Conservation (phyloP, 2,113 vertebrate genomes). For the Oryzias javanicus region DNA sequence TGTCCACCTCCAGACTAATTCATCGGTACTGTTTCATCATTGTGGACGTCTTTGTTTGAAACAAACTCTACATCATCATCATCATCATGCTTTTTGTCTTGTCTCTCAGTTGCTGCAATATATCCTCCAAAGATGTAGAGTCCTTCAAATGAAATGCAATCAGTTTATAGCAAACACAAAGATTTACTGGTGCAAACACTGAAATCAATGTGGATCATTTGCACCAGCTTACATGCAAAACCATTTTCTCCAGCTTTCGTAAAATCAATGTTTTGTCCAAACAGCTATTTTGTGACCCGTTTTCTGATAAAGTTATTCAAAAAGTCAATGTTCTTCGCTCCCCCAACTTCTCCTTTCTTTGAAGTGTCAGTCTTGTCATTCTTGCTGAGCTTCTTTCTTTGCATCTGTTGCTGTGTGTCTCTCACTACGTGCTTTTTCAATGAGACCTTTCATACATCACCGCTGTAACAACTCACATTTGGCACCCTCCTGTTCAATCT, state of each 20-base stretch:
- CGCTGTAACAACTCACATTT: slow-evolving; percentile 4
- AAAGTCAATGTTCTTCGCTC: neutral
- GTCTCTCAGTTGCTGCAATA: slow-evolving; percentile 5
- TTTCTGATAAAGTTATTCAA: slow-evolving; percentile 20
- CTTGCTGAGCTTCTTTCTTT: slow-evolving; percentile 30
- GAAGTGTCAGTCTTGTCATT: slow-evolving; percentile 31
- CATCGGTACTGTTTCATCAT: slow-evolving; percentile 55
- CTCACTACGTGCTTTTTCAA: slow-evolving; percentile 43
- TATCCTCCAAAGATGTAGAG: slow-evolving; percentile 1
- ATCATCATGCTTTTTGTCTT: slow-evolving; percentile 29
- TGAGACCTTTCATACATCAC: slow-evolving; percentile 32
- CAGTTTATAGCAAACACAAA: neutral
- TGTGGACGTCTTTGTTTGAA: slow-evolving; percentile 56
- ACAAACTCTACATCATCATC: slow-evolving; percentile 57
- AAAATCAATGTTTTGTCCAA: slow-evolving; percentile 5
- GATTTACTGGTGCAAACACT: slow-evolving; percentile 1
- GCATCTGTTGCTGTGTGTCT: slow-evolving; percentile 66
- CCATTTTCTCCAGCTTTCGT: neutral
- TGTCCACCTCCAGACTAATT: slow-evolving; percentile 57
- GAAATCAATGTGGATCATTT: slow-evolving; percentile 14
- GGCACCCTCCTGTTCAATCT: slow-evolving; percentile 4
- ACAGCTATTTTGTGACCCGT: slow-evolving; percentile 6
- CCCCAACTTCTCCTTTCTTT: slow-evolving; percentile 6
- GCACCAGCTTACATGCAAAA: slow-evolving; percentile 2
- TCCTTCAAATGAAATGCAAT: slow-evolving; percentile 3